A percentile compares a stretch with the other conserved stretches of the same genome.
Evolutionary conservation across 2,888 invertebrate species (phyloP).

Genomic region (Pristionchus arcanus): DNA sequence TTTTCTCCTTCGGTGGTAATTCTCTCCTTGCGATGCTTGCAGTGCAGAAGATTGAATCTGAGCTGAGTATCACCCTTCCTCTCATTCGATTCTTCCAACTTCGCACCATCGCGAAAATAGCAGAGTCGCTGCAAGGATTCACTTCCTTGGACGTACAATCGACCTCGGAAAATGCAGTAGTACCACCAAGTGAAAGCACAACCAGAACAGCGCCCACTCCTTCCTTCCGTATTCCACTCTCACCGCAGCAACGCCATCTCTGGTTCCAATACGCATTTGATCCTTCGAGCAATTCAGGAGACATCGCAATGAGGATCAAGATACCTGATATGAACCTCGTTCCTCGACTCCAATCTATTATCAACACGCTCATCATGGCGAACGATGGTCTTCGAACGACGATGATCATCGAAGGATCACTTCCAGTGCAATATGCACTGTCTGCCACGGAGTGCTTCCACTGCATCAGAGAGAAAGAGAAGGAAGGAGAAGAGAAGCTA

Average conservation of each 20-base stretch:
- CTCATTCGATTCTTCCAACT: slow-evolving; percentile 49
- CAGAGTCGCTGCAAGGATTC: neutral
- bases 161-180: too few species aligned
- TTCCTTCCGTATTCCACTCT: neutral
- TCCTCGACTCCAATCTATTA: neutral
- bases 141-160: neutral
- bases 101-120: neutral
- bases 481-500: neutral
- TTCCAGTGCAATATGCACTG: neutral
- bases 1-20: slow-evolving; percentile 69
- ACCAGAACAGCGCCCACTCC: too few species aligned
- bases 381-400: slow-evolving; percentile 32
- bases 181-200: neutral
- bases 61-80: slow-evolving; percentile 55
- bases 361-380: neutral
- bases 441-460: slow-evolving; percentile 44
- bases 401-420: neutral
- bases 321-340: neutral
- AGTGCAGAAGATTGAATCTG: slow-evolving; percentile 57
- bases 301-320: neutral
- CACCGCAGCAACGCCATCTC: neutral
- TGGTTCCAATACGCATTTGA: slow-evolving; percentile 29
- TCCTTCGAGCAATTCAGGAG: neutral
- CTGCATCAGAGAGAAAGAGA: neutral
- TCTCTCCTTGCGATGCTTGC: slow-evolving; percentile 68